phyloP scores from a whole-genome alignment of 2,113 vertebrate species.

The Calyptomena viridis region DNA sequence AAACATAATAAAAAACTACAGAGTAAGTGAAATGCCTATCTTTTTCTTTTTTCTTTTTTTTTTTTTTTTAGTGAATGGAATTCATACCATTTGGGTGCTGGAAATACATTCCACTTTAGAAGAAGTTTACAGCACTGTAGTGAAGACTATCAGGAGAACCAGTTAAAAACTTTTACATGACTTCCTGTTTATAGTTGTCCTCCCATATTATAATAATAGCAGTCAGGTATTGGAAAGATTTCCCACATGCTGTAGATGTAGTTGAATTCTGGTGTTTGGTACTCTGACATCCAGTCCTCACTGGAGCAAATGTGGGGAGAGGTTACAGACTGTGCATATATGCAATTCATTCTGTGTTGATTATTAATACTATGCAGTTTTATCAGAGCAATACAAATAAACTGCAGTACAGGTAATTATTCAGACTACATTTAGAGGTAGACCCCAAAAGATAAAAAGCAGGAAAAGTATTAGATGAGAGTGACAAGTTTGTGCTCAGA shows the following conservation, averaged over 20 bases:
- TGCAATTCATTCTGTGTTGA: background rate
- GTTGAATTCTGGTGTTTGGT: background rate
- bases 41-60: background rate
- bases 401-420: background rate
- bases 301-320: background rate
- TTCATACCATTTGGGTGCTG: background rate
- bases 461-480: background rate
- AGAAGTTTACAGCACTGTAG: background rate
- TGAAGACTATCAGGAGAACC: background rate
- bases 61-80: background rate
- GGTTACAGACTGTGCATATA: background rate
- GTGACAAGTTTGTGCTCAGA: background rate
- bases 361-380: background rate
- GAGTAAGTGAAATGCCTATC: background rate
- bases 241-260: background rate
- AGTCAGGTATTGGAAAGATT: background rate
- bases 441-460: background rate
- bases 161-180: background rate
- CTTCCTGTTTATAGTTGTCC: background rate
- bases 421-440: background rate
- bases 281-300: background rate
- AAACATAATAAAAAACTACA: background rate
- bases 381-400: background rate
- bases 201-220: background rate
- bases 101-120: background rate